These are phyloP conservation scores for Amphipyra tragopoginis DNA, from an alignment of 2,888 invertebrate species.

Conservation along the genomic window DNA sequence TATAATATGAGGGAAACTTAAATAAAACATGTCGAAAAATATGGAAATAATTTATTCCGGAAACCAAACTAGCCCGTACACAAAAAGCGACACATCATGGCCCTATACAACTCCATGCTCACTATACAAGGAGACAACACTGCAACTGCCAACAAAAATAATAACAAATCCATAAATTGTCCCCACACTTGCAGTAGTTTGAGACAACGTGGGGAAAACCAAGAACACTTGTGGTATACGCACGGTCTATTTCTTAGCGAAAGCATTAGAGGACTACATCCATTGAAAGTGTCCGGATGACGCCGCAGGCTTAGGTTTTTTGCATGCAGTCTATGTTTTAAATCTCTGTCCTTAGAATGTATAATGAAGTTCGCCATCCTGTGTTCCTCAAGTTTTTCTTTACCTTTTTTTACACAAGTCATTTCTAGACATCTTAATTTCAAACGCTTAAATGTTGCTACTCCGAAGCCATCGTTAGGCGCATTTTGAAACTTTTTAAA, in stretches of 20 bases:
- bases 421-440: conserved; percentile 50
- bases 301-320: conserved; percentile 37
- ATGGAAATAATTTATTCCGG: conserved; percentile 37
- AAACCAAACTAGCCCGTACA: conserved; percentile 33
- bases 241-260: conserved; percentile 26
- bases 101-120: conserved; percentile 58
- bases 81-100: conserved; percentile 62
- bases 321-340: conserved; percentile 48
- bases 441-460: conserved; percentile 57
- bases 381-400: conserved; percentile 50
- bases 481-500: conserved; percentile 36
- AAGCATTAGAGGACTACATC: conserved; percentile 35
- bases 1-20: not conserved
- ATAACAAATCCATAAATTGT: conserved; percentile 60
- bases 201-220: conserved; percentile 65
- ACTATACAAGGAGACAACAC: conserved; percentile 69
- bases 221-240: conserved; percentile 54
- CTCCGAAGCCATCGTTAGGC: conserved; percentile 45
- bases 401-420: conserved; percentile 36
- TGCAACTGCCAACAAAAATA: conserved; percentile 63
- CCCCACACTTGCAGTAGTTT: conserved; percentile 57
- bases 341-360: conserved; percentile 55
- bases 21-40: conserved; percentile 4
- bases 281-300: conserved; percentile 6
- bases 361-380: conserved; percentile 55